Evolutionary conservation across 2,888 invertebrate genomes (phyloP).

Genomic region (Bembecia ichneumoniformis): DNA sequence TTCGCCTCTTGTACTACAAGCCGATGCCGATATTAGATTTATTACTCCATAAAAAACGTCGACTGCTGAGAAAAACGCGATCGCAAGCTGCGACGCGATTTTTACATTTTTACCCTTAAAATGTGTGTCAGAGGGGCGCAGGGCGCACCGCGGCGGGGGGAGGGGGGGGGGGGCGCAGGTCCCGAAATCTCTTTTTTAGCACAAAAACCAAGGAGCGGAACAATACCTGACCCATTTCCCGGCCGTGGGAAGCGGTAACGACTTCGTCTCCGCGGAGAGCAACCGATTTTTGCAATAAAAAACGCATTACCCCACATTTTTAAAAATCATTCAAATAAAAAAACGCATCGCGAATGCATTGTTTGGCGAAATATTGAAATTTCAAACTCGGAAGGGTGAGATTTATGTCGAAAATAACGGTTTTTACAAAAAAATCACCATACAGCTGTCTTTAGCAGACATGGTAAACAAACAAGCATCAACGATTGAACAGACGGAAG

Average conservation of each 20-base stretch:
- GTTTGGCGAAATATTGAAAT: conserved; percentile 58
- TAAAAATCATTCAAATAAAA: conserved; percentile 46
- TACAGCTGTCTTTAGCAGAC: conserved; percentile 43
- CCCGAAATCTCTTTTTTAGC: conserved; percentile 65
- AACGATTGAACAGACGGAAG: no score
- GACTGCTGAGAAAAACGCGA: conserved; percentile 55
- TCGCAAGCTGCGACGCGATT: conserved; percentile 62
- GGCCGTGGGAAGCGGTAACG: conserved; percentile 72
- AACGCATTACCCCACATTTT: conserved; percentile 71
- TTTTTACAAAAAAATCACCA: conserved; percentile 54
- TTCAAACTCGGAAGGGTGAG: conserved; percentile 65
- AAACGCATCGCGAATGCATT: conserved; percentile 53
- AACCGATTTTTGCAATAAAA: conserved; percentile 55
- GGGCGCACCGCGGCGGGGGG: conserved; percentile 9
- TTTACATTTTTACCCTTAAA: conserved; percentile 64
- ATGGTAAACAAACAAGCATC: not conserved
- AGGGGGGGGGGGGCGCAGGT: conserved; percentile 15
- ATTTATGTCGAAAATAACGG: conserved; percentile 69
- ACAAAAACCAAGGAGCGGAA: conserved; percentile 58
- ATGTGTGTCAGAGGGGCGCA: conserved; percentile 61
- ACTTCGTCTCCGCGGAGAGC: conserved; percentile 45
- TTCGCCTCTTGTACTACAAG: conserved; percentile 48
- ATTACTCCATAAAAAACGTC: conserved; percentile 36
- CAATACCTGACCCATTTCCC: conserved; percentile 70
- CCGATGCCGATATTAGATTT: conserved; percentile 50